Evolutionary conservation across 2,888 invertebrate genomes (phyloP), one percentile per base, ranked within the genome.

Genomic region (Drosophila meridionalis): DNA sequence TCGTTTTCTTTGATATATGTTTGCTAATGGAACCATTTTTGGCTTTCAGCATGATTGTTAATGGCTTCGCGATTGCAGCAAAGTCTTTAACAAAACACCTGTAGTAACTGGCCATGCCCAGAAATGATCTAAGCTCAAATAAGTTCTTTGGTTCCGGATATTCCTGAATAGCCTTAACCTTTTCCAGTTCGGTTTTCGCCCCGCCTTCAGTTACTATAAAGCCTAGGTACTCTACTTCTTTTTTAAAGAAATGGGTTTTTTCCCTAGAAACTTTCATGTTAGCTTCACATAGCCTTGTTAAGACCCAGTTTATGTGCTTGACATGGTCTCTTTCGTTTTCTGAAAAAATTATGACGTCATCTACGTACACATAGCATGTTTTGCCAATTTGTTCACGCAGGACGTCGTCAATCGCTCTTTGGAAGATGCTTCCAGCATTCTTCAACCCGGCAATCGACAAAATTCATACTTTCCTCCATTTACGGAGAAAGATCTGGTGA

Each of bases 291-390:
- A 43, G 11, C n/a, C 30, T 30, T 30, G 30, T 9, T 7, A 32
- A 3, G 3, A 32, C 43, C n/a, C n/a, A 20, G 20, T 43, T 7
- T 1, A 43, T 43, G 4, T 43, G 28, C 0, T 14, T 2, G 0
- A 56, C 55, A 30, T 56, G 30, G 6, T 56, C 30, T 3, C 1
- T 1, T 2, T 30, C 32, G 6, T 42, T 57, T 32, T 42, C n/a
- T 5, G 42, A 43, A 6, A 57, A 57, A 12, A 57, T 57, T 11
- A 32, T 57, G 3, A 57, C 56, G 32, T 57, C 42, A 0, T 57
- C 30, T 6, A 43, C 7, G n/a, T 42, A 28, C 2, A 56, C 56
- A 38, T 9, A 30, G n/a, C 56, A 56, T 42, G 26, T n/a, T 7
- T 43, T 34, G 12, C 57, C 43, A 8, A 45, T 34, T 5, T 57